These are phyloP conservation scores for Notocelia uddmanniana DNA, from an alignment of 2,888 invertebrate species.

Conservation along the genomic window DNA sequence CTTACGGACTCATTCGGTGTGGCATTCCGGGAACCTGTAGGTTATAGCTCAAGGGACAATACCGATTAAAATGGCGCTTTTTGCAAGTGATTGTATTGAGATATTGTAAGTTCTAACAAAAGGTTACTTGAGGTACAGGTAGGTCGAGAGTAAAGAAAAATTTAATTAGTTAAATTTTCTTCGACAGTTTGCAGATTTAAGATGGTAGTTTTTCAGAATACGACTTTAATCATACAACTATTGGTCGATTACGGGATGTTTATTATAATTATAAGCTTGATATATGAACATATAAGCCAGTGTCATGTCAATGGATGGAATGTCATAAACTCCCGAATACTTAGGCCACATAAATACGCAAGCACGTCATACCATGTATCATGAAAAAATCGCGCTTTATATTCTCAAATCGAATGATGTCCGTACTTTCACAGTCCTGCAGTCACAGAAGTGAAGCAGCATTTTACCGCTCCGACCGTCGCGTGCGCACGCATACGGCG, in stretches of 20 bases:
- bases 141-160: neutral
- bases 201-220: neutral
- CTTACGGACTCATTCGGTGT: slow-evolving; percentile 65
- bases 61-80: slow-evolving; percentile 61
- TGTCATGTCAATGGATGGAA: too few species aligned
- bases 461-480: slow-evolving; percentile 64
- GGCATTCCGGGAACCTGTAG: slow-evolving; percentile 60
- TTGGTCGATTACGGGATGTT: too few species aligned
- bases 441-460: slow-evolving; percentile 50
- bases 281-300: too few species aligned
- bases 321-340: too few species aligned
- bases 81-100: neutral
- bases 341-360: too few species aligned
- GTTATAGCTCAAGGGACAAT: slow-evolving; percentile 41
- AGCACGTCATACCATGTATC: too few species aligned
- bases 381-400: too few species aligned
- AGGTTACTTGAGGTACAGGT: neutral
- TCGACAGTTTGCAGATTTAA: neutral
- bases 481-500: slow-evolving; percentile 76
- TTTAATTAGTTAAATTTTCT: neutral
- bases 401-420: too few species aligned
- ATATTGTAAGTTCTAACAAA: neutral
- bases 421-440: neutral
- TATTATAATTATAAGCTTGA: too few species aligned
- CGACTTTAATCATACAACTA: neutral